Conservation (phyloP, 1,140 invertebrate genomes). For the Solenopsis fugax region DNA sequence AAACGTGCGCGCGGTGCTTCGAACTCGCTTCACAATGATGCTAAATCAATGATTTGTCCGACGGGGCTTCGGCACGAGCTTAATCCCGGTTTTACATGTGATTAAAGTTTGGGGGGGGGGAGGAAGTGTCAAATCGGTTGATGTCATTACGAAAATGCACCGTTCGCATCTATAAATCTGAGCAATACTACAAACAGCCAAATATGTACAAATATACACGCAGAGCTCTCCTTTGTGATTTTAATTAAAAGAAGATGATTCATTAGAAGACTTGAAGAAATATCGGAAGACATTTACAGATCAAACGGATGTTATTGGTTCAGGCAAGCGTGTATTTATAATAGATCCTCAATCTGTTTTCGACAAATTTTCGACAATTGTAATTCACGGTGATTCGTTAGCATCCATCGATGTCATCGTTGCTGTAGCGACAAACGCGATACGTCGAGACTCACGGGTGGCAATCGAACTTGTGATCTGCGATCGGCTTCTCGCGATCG, state of each 20-base stretch:
- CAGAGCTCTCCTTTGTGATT: neutral
- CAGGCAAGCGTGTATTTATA: neutral
- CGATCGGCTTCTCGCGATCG: slow-evolving; percentile 69
- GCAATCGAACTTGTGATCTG: slow-evolving; percentile 55
- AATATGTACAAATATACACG: neutral
- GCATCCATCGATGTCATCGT: neutral
- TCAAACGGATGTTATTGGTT: neutral
- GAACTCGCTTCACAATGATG: slow-evolving; percentile 69
- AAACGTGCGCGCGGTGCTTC: slow-evolving; percentile 64
- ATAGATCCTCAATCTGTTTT: neutral
- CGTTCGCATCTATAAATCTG: neutral
- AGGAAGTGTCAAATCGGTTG: slow-evolving; percentile 65
- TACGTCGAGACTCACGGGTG: slow-evolving; percentile 35
- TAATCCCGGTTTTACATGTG: slow-evolving; percentile 80
- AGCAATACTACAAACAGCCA: neutral
- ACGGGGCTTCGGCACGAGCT: slow-evolving; percentile 52
- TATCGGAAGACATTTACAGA: no score
- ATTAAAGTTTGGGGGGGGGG: slow-evolving; percentile 66
- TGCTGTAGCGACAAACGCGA: slow-evolving; percentile 18
- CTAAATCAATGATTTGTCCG: slow-evolving; percentile 79
- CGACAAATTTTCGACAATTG: neutral
- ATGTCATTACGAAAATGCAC: slow-evolving; percentile 59
- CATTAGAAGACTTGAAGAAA: neutral
- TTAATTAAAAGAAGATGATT: neutral
- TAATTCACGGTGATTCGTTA: neutral